These are phyloP conservation scores for Epicauta chinensis DNA, from an alignment of 1,140 invertebrate species.

Conservation along the genomic window DNA sequence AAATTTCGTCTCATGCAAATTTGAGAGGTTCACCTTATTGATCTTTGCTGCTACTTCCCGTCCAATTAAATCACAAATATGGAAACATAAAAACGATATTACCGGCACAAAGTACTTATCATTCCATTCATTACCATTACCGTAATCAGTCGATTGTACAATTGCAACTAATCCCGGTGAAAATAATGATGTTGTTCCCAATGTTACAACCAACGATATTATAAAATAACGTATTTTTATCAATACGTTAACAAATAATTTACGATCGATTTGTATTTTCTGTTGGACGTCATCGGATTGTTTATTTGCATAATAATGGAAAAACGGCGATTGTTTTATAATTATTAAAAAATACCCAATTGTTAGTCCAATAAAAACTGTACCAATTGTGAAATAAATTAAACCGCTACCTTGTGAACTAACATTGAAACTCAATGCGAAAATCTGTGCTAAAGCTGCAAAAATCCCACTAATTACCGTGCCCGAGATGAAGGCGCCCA, in stretches of 20 bases:
- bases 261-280: background rate
- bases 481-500: conserved; percentile 19
- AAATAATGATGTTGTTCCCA: conserved; percentile 21
- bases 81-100: conserved; percentile 21
- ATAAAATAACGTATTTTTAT: conserved; percentile 12
- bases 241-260: background rate
- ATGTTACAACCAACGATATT: conserved; percentile 16
- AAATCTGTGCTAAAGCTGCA: conserved; percentile 22
- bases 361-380: conserved; percentile 17
- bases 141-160: conserved; percentile 15
- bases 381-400: conserved; percentile 19
- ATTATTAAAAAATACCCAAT: conserved; percentile 12
- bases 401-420: conserved; percentile 8
- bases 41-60: conserved; percentile 19
- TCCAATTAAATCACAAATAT: conserved; percentile 19
- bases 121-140: conserved; percentile 13
- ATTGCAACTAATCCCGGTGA: conserved; percentile 24
- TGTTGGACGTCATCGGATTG: conserved; percentile 3
- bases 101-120: conserved; percentile 23
- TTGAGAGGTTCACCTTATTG: conserved; percentile 15
- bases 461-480: conserved; percentile 26
- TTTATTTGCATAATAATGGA: conserved; percentile 19
- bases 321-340: conserved; percentile 23
- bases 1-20: too few species aligned
- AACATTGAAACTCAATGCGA: conserved; percentile 14